Conservation (phyloP, 2,888 invertebrate species). For the Sthenelais limicola region DNA sequence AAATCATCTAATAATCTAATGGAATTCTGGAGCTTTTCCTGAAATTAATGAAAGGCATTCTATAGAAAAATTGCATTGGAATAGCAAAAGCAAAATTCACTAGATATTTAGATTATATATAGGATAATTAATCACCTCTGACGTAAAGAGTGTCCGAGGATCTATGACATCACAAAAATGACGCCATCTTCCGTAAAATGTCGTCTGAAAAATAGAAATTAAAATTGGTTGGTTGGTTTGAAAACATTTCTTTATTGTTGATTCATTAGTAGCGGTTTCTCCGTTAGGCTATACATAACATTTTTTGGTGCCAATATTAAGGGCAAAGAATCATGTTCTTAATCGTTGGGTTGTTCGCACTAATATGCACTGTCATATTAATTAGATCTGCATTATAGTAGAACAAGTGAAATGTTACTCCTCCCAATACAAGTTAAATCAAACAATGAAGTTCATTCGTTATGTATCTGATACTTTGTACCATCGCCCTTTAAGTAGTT, state of each 20-base stretch:
- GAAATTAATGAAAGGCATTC: slow-evolving; percentile 19
- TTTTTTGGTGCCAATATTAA: neutral
- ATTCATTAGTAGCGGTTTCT: too few relatives aligned
- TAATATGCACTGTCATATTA: too few relatives aligned
- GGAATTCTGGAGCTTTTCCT: slow-evolving; percentile 69
- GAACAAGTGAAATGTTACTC: too few relatives aligned
- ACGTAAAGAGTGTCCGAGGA: slow-evolving; percentile 72
- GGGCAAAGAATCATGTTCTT: too few relatives aligned
- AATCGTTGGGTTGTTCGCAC: too few relatives aligned
- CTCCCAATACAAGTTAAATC: too few relatives aligned
- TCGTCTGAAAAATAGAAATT: slow-evolving; percentile 59
- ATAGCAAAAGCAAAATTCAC: neutral
- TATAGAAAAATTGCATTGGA: neutral
- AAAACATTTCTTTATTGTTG: neutral
- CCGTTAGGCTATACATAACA: neutral
- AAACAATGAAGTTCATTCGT: too few relatives aligned
- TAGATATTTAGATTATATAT: neutral
- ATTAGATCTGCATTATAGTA: too few relatives aligned
- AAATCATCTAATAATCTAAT: slow-evolving; percentile 69
- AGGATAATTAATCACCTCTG: slow-evolving; percentile 65
- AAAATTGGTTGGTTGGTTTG: neutral
- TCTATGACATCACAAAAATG: slow-evolving; percentile 74
- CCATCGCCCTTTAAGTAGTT: too few relatives aligned
- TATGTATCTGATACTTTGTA: too few relatives aligned
- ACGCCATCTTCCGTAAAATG: slow-evolving; percentile 72